A percentile compares a stretch with the other conserved stretches of the same genome.
Evolutionary conservation across 1,140 invertebrate genomes (phyloP).

Genomic region (Gonatopus flavifemur): DNA sequence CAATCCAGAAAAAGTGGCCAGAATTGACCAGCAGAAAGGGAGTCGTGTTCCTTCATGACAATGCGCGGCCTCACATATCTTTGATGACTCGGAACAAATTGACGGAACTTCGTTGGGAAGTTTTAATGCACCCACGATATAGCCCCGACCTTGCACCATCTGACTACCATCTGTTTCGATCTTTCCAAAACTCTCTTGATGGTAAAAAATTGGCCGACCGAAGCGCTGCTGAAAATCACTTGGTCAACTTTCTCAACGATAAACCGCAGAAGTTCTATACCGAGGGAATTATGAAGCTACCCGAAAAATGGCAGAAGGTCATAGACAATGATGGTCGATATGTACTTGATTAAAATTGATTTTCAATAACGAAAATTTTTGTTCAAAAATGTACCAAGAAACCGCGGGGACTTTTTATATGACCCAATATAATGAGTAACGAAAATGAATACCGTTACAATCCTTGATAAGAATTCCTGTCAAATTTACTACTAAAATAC

Average conservation of each 20-base stretch:
- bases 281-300: conserved; percentile 27
- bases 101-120: conserved; percentile 41
- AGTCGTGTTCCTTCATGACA: conserved; percentile 21
- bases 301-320: conserved; percentile 24
- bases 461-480: no score
- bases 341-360: conserved; percentile 10
- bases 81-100: conserved; percentile 29
- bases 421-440: no score
- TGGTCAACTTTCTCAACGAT: conserved; percentile 25
- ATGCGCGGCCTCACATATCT: conserved; percentile 16
- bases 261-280: conserved; percentile 26
- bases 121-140: conserved; percentile 52
- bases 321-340: conserved; percentile 25
- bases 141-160: conserved; percentile 50
- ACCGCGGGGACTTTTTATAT: no score
- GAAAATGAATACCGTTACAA: no score
- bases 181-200: conserved; percentile 27
- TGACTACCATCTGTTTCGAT: conserved; percentile 50
- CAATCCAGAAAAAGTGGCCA: no score
- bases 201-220: conserved; percentile 15
- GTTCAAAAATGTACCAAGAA: no score
- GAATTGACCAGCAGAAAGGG: conserved; percentile 19
- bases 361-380: no score
- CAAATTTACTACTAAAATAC: no score
- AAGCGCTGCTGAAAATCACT: conserved; percentile 18